Conservation (phyloP, 2,888 invertebrate genomes). For the Chaitophorus viminalis region DNA sequence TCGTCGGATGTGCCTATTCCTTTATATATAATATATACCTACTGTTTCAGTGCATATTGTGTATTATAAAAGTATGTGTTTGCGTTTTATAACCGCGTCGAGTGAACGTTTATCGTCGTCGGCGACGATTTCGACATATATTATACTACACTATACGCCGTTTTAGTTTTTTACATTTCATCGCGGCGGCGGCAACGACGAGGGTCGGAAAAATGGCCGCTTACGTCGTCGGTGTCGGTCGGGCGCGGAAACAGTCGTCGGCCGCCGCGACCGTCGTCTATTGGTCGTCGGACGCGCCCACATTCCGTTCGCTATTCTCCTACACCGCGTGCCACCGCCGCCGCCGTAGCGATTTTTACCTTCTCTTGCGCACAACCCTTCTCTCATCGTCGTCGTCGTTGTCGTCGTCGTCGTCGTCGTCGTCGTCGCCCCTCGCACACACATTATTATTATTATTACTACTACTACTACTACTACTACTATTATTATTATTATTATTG, state of each 20-base stretch:
- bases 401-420: not conserved
- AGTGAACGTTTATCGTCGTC: not conserved
- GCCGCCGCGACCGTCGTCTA: not conserved
- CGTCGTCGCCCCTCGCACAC: slow-evolving; percentile 17
- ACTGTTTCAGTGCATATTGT: no score
- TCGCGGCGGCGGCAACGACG: not conserved
- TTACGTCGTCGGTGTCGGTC: slow-evolving; percentile 19
- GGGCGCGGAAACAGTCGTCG: slow-evolving; percentile 22
- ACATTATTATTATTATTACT: slow-evolving; percentile 14
- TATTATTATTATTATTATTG: slow-evolving; percentile 1
- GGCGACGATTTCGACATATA: slow-evolving; percentile 4
- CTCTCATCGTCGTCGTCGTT: not conserved
- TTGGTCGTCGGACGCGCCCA: slow-evolving; percentile 39
- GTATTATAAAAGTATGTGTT: not conserved
- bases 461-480: not conserved
- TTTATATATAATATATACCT: no score
- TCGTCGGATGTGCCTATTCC: no score
- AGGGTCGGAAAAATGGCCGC: slow-evolving; percentile 52
- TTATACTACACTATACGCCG: no score
- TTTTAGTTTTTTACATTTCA: not conserved
- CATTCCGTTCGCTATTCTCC: not conserved
- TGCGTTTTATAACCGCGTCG: not conserved
- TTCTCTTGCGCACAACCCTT: not conserved
- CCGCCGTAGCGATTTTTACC: slow-evolving; percentile 15
- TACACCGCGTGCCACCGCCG: not conserved